Percentiles rank a stretch among this genome's conserved stretches.
phyloP scores from a whole-genome alignment of 1,140 invertebrate genomes.

The Lepidostoma basale region DNA sequence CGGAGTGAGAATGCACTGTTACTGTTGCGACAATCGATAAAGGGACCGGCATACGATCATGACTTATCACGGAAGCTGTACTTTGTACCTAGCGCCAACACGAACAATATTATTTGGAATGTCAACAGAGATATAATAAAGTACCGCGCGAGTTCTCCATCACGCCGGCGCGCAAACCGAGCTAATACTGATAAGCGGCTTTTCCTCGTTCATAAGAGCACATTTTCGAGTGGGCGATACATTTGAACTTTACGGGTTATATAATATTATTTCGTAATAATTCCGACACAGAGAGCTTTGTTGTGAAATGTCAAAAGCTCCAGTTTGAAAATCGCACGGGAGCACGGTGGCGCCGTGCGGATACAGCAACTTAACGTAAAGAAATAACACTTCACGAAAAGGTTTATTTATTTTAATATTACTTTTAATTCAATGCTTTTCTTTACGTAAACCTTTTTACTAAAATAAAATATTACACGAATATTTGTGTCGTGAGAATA shows the following conservation, averaged over 20 bases:
- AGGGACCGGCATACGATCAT: background rate
- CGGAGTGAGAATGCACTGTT: background rate
- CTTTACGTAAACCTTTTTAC: too few relatives aligned
- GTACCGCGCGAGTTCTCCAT: background rate
- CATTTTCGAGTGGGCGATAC: background rate
- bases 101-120: background rate
- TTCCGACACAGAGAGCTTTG: background rate
- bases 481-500: too few relatives aligned
- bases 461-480: background rate
- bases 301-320: constrained; percentile 11
- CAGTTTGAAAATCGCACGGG: background rate
- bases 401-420: background rate
- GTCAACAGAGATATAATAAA: too few relatives aligned
- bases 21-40: background rate
- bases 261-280: background rate
- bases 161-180: background rate
- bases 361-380: background rate
- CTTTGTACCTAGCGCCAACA: constrained; percentile 2
- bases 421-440: background rate
- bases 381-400: background rate
- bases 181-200: background rate
- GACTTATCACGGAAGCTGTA: constrained; percentile 18
- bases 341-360: background rate
- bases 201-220: too few relatives aligned
- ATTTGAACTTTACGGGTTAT: background rate